Percentiles rank a stretch among this genome's conserved stretches.
Evolutionary conservation across 2,888 invertebrate species (phyloP).

Genomic region (Acleris holmiana): DNA sequence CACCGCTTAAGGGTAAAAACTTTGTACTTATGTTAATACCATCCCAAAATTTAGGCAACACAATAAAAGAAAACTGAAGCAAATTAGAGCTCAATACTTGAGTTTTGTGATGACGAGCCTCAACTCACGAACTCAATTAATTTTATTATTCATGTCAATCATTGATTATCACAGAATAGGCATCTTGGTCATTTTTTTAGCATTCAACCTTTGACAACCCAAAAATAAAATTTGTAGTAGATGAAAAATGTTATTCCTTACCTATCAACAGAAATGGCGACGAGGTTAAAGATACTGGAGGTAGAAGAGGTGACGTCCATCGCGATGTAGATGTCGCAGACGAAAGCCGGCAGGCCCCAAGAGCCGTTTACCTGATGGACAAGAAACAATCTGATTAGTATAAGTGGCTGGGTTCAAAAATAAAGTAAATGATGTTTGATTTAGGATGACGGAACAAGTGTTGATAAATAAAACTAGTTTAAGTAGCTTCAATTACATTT

Average conservation of each 20-base stretch:
- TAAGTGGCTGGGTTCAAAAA: background rate
- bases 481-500: no score
- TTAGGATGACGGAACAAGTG: background rate
- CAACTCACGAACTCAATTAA: background rate
- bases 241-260: no score
- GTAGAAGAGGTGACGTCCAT: constrained; percentile 99
- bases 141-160: no score
- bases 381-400: constrained; percentile 43
- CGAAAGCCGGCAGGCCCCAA: constrained; percentile 95
- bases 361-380: constrained; percentile 90
- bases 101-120: no score
- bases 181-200: no score
- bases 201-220: no score
- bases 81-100: background rate
- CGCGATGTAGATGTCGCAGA: constrained; percentile 98
- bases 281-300: constrained; percentile 98
- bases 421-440: background rate
- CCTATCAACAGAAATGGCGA: constrained; percentile 99
- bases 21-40: no score
- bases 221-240: no score
- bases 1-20: accelerated
- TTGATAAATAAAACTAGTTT: no score
- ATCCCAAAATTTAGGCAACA: no score
- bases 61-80: no score
- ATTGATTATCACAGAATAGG: no score